These are phyloP conservation scores for Heteropelma amictum DNA, from an alignment of 2,888 invertebrate genomes.

Conservation along the genomic window DNA sequence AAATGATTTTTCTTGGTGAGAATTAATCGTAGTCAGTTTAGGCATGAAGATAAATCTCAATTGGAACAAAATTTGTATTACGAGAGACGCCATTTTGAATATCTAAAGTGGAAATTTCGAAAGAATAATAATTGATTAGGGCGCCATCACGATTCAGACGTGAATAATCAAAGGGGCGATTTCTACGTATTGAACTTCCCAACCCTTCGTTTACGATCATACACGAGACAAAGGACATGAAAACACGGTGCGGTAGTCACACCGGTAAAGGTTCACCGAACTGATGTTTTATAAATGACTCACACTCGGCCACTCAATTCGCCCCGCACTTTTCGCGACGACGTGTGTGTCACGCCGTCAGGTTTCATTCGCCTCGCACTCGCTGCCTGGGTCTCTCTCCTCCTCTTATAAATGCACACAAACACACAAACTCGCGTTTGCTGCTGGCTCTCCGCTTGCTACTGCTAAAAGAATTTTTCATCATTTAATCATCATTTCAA, in stretches of 20 bases:
- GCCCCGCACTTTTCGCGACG: conserved; percentile 12
- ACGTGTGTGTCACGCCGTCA: conserved; percentile 49
- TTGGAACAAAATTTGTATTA: no score
- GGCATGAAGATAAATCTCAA: no score
- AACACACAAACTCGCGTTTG: background rate
- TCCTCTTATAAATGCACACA: background rate
- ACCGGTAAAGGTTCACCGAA: conserved; percentile 51
- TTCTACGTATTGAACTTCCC: no score
- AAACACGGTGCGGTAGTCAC: conserved; percentile 31
- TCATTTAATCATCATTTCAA: background rate
- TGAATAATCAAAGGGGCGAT: conserved; percentile 6
- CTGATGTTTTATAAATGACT: conserved; percentile 50
- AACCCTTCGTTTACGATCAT: conserved; percentile 5
- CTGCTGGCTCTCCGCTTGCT: background rate
- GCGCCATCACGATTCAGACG: no score
- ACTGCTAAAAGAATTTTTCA: no score
- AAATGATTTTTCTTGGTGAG: no score
- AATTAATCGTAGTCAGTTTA: no score
- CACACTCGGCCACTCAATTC: conserved; percentile 25
- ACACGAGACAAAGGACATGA: conserved; percentile 12
- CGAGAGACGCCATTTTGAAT: no score
- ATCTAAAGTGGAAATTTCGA: no score
- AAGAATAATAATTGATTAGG: no score
- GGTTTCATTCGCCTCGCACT: conserved; percentile 23
- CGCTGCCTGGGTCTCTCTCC: background rate